Percentiles rank a stretch among this genome's conserved stretches.
phyloP scores from a whole-genome alignment of 2,888 invertebrate genomes.

The Eutolmus rufibarbis region DNA sequence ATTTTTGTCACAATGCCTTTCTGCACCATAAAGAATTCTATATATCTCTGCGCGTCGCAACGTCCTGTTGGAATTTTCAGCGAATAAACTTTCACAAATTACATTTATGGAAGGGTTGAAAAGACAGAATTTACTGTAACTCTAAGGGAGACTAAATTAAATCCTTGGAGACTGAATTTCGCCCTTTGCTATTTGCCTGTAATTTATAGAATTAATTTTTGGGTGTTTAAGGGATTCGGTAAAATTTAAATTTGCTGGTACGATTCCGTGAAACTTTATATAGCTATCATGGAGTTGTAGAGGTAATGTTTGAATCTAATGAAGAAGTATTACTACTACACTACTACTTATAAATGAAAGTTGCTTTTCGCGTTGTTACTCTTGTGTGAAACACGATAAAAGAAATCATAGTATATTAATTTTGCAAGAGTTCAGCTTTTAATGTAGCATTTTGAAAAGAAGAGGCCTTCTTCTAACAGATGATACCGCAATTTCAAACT shows the following conservation, averaged over 20 bases:
- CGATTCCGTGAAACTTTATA: background rate
- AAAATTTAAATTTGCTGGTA: background rate
- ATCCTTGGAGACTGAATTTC: background rate
- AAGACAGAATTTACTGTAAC: constrained; percentile 36
- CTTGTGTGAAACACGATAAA: too few species aligned
- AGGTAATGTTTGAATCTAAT: background rate
- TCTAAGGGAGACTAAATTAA: constrained; percentile 28
- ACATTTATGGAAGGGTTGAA: constrained; percentile 43
- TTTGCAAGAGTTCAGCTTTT: too few species aligned
- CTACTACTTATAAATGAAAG: too few species aligned
- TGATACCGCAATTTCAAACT: too few species aligned
- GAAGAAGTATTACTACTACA: too few species aligned
- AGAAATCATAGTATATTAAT: too few species aligned
- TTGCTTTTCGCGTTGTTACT: too few species aligned
- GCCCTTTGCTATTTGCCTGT: background rate
- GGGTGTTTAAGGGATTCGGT: constrained; percentile 22
- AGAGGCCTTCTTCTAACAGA: too few species aligned
- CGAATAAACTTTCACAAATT: constrained; percentile 47
- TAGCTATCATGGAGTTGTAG: background rate
- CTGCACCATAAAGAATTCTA: background rate
- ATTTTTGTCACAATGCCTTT: constrained; percentile 33
- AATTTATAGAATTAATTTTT: constrained; percentile 37
- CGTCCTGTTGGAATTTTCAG: constrained; percentile 38
- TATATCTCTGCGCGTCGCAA: background rate
- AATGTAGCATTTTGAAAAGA: too few species aligned